These are phyloP conservation scores for Ephestia elutella DNA, from an alignment of 1,140 invertebrate species.

Conservation along the genomic window DNA sequence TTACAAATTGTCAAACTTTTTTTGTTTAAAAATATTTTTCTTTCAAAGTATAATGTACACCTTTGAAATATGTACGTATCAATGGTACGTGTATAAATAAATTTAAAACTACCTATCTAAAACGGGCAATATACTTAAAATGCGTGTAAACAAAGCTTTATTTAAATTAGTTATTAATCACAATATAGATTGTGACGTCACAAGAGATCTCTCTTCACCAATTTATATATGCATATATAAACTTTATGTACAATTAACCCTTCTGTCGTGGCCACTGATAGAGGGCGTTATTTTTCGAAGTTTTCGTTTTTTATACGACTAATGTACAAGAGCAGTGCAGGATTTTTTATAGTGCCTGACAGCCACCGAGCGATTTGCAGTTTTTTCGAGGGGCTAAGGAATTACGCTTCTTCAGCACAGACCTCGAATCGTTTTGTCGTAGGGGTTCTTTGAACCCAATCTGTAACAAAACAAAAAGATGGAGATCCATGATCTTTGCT, in stretches of 20 bases:
- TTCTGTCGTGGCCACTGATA: constrained; percentile 65
- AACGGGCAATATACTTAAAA: constrained; percentile 46
- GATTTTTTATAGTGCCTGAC: constrained; percentile 48
- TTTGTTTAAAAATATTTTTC: constrained; percentile 35
- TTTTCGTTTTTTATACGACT: constrained; percentile 51
- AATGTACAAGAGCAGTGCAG: constrained; percentile 59
- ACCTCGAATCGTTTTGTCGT: constrained; percentile 66
- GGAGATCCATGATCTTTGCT: too few relatives aligned
- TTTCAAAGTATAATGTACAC: constrained; percentile 12
- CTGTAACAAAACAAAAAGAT: constrained; percentile 46
- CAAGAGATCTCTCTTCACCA: constrained; percentile 65
- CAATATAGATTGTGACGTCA: constrained; percentile 69
- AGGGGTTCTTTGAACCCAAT: constrained; percentile 47
- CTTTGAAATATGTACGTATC: constrained; percentile 13
- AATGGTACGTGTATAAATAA: constrained; percentile 9
- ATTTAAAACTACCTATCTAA: constrained; percentile 29
- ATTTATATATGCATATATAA: constrained; percentile 70
- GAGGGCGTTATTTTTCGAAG: constrained; percentile 52
- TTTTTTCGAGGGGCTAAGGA: constrained; percentile 52
- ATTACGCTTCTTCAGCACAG: constrained; percentile 30
- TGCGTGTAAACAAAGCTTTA: constrained; percentile 40
- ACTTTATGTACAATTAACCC: constrained; percentile 34
- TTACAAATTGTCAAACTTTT: constrained; percentile 45
- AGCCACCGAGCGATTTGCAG: constrained; percentile 61
- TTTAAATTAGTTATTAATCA: constrained; percentile 35